phyloP scores from a whole-genome alignment of 2,888 invertebrate species.

The Phymatocera aterrima region DNA sequence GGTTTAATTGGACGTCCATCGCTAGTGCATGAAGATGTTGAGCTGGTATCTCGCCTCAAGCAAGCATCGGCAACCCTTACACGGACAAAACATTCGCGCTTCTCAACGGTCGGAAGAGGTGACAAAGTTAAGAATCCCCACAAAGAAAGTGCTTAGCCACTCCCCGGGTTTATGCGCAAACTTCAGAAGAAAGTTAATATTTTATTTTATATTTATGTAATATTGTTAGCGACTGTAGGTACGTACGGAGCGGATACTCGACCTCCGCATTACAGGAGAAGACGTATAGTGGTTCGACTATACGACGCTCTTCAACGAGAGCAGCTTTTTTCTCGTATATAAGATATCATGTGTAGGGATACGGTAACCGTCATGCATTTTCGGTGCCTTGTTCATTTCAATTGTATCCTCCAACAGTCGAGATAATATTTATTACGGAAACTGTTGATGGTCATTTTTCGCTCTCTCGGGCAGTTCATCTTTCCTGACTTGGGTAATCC shows the following conservation, averaged over 20 bases:
- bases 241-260: constrained; percentile 12
- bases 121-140: constrained; percentile 48
- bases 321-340: background rate
- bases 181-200: constrained; percentile 46
- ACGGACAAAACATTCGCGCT: constrained; percentile 44
- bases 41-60: background rate
- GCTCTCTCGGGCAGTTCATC: too few relatives aligned
- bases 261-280: background rate
- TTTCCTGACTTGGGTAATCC: too few relatives aligned
- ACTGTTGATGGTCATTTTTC: too few relatives aligned
- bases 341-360: too few relatives aligned
- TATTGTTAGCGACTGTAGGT: constrained; percentile 44
- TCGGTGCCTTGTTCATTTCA: too few relatives aligned
- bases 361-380: too few relatives aligned
- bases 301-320: background rate
- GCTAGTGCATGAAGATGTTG: background rate
- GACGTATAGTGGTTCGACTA: constrained; percentile 25
- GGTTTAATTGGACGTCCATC: constrained; percentile 17
- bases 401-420: too few relatives aligned
- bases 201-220: constrained; percentile 49
- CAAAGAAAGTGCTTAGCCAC: constrained; percentile 50
- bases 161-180: constrained; percentile 47
- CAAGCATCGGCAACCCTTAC: background rate
- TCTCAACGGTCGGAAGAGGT: constrained; percentile 44
- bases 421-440: too few relatives aligned